Percentiles rank a stretch among this genome's conserved stretches.
These are phyloP conservation scores for Diloba caeruleocephala DNA, from an alignment of 2,888 invertebrate genomes.

Conservation along the genomic window DNA sequence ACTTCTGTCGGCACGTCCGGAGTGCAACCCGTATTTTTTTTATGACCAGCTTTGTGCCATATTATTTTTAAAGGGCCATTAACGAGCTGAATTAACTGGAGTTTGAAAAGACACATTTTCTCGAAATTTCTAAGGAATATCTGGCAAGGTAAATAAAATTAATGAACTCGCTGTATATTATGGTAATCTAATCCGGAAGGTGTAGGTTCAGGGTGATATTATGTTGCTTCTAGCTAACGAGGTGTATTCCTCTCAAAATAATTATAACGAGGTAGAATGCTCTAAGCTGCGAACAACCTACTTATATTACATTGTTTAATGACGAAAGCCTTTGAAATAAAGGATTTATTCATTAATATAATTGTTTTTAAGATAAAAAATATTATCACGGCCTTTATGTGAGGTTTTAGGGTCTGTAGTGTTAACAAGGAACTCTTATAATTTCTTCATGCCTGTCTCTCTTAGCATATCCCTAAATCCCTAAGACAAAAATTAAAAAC, in stretches of 20 bases:
- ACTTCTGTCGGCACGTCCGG: no score
- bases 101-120: slow-evolving; percentile 3
- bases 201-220: slow-evolving; percentile 37
- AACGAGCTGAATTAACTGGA: no score
- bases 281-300: slow-evolving; percentile 4
- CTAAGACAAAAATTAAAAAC: no score
- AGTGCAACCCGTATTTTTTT: no score
- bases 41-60: no score
- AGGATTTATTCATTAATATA: slow-evolving; percentile 6
- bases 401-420: no score
- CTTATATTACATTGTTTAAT: slow-evolving; percentile 3
- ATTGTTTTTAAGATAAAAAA: no score
- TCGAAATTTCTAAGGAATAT: neutral
- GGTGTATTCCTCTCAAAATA: slow-evolving; percentile 18
- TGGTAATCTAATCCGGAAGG: slow-evolving; percentile 23
- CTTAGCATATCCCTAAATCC: no score
- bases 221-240: slow-evolving; percentile 35
- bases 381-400: no score
- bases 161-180: slow-evolving; percentile 16
- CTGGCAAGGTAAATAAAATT: slow-evolving; percentile 27
- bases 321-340: slow-evolving; percentile 4
- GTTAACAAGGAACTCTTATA: no score
- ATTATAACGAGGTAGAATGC: slow-evolving; percentile 22
- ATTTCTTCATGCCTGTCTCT: no score
- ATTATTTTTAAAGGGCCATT: no score